phyloP scores from a whole-genome alignment of 2,797 vertebrate genomes.

The Rhodeus uyekii region DNA sequence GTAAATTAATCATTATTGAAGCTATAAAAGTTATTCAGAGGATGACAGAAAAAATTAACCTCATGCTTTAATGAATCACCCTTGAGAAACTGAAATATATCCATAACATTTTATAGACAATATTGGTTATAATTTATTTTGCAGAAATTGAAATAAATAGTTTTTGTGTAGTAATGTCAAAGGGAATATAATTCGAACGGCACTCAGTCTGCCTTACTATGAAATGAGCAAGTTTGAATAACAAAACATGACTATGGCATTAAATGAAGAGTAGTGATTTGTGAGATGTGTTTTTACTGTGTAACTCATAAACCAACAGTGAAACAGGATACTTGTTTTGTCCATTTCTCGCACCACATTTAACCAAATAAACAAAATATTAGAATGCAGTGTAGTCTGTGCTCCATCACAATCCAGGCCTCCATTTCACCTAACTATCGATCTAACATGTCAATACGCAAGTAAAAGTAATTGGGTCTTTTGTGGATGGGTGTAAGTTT shows the following conservation, averaged over 20 bases:
- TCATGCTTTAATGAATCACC: no score
- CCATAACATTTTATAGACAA: no score
- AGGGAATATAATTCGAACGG: background rate
- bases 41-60: no score
- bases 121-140: no score
- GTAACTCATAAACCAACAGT: background rate
- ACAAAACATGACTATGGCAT: background rate
- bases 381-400: background rate
- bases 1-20: no score
- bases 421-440: slow-evolving; percentile 59
- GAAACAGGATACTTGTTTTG: background rate
- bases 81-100: no score
- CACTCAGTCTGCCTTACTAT: background rate
- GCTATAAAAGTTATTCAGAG: no score
- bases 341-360: background rate
- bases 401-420: slow-evolving; percentile 33
- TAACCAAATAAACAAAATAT: background rate
- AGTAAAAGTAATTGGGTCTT: slow-evolving; percentile 67
- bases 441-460: slow-evolving; percentile 64
- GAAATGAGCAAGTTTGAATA: background rate
- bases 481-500: slow-evolving; percentile 70
- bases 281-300: background rate
- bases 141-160: no score
- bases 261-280: background rate
- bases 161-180: background rate